Evolutionary conservation across 2,888 invertebrate species (phyloP).

Genomic region (Pheosia gnoma): DNA sequence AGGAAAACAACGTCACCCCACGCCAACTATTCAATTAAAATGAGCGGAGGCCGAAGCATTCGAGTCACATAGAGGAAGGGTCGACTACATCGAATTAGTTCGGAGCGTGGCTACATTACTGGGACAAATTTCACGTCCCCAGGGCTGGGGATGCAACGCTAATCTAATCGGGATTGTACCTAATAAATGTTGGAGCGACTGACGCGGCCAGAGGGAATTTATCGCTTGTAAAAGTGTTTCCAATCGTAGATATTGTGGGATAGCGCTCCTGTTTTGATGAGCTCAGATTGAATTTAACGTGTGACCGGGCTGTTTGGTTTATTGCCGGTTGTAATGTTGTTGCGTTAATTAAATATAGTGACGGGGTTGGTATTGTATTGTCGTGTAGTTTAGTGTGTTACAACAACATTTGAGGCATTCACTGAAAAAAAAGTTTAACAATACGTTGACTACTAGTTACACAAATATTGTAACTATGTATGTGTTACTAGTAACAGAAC

Average conservation of each 20-base stretch:
- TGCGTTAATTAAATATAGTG: slow-evolving; percentile 43
- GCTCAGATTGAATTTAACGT: slow-evolving; percentile 78
- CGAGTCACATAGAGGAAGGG: slow-evolving; percentile 78
- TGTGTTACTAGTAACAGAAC: too few relatives aligned
- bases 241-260: slow-evolving; percentile 78
- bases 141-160: slow-evolving; percentile 78
- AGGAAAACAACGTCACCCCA: slow-evolving; percentile 76
- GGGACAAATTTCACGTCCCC: slow-evolving; percentile 78
- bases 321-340: slow-evolving; percentile 48
- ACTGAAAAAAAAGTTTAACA: too few relatives aligned
- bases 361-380: slow-evolving; percentile 20
- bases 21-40: slow-evolving; percentile 82
- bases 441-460: too few relatives aligned
- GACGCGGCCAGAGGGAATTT: slow-evolving; percentile 77
- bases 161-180: slow-evolving; percentile 83
- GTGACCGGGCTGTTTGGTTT: slow-evolving; percentile 60
- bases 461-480: too few relatives aligned
- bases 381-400: slow-evolving; percentile 3
- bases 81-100: slow-evolving; percentile 77
- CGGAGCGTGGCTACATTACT: slow-evolving; percentile 83
- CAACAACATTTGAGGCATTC: background rate
- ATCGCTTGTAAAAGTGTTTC: slow-evolving; percentile 84
- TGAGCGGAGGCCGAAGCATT: slow-evolving; percentile 72
- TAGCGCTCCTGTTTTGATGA: slow-evolving; percentile 65
- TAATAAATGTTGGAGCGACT: slow-evolving; percentile 81